Evolutionary conservation across 2,797 vertebrate genomes (phyloP).

Genomic region (Phrynocephalus vlangalii): DNA sequence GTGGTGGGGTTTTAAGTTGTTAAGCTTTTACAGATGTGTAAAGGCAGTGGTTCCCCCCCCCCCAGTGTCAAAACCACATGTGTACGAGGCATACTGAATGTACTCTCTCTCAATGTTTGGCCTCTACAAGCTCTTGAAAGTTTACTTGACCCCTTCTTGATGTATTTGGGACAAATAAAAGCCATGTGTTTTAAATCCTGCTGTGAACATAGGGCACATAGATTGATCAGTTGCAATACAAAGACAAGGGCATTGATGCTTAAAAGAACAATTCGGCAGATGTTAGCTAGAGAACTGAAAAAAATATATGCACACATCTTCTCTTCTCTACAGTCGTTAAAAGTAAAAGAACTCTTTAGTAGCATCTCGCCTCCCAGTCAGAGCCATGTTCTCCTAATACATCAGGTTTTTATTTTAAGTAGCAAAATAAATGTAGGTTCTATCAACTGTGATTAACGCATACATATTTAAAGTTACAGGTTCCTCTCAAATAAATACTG

Average conservation of each 20-base stretch:
- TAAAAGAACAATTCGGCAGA: not conserved
- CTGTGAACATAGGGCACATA: no score
- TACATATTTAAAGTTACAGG: not conserved
- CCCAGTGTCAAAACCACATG: not conserved
- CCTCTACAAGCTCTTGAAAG: not conserved
- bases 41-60: not conserved
- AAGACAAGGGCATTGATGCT: not conserved
- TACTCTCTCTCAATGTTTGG: not conserved
- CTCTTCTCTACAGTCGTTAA: not conserved
- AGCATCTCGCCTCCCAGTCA: not conserved
- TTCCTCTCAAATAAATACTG: not conserved
- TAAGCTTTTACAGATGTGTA: not conserved
- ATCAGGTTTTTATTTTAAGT: not conserved
- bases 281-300: not conserved
- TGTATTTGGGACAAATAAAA: not conserved
- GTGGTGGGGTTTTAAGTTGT: not conserved
- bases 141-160: not conserved
- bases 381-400: not conserved
- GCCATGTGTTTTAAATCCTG: not conserved
- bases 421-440: not conserved
- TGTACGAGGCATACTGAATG: not conserved
- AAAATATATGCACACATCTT: no score
- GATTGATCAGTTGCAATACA: not conserved
- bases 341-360: not conserved
- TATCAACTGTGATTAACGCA: not conserved